Evolutionary conservation across 1,140 invertebrate species (phyloP).

Genomic region (Drosophila oshimai): DNA sequence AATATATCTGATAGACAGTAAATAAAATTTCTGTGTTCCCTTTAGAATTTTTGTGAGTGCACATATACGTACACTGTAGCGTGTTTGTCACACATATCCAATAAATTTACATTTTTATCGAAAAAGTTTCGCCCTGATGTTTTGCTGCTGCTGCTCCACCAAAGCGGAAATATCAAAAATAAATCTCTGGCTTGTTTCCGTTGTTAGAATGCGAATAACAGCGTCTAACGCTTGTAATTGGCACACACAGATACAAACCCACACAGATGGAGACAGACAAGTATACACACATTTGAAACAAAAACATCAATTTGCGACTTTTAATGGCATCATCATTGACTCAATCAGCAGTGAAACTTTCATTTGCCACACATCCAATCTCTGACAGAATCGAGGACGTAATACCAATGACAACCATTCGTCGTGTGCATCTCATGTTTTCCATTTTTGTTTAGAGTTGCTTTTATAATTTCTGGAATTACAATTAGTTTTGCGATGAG

Average conservation of each 20-base stretch:
- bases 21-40: too few relatives aligned
- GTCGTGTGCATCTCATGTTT: conserved; percentile 10
- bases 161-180: conserved; percentile 81
- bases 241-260: conserved; percentile 30
- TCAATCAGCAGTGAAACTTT: conserved; percentile 74
- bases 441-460: conserved; percentile 24
- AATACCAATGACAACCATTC: conserved; percentile 14
- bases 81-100: conserved; percentile 77
- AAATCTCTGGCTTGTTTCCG: conserved; percentile 77
- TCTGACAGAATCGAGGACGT: conserved; percentile 8
- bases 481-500: background rate
- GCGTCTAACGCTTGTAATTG: conserved; percentile 70
- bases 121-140: conserved; percentile 67
- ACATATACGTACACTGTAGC: conserved; percentile 23
- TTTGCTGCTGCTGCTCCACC: conserved; percentile 42
- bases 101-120: conserved; percentile 82
- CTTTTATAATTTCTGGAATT: conserved; percentile 9
- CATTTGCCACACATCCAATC: conserved; percentile 58
- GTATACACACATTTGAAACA: conserved; percentile 56
- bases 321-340: conserved; percentile 79
- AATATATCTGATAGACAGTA: too few relatives aligned
- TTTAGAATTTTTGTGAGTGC: conserved; percentile 11
- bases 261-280: background rate
- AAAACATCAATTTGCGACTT: conserved; percentile 79
- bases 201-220: conserved; percentile 67